phyloP scores from a whole-genome alignment of 2,888 invertebrate species.

The Eristalis tenax region DNA sequence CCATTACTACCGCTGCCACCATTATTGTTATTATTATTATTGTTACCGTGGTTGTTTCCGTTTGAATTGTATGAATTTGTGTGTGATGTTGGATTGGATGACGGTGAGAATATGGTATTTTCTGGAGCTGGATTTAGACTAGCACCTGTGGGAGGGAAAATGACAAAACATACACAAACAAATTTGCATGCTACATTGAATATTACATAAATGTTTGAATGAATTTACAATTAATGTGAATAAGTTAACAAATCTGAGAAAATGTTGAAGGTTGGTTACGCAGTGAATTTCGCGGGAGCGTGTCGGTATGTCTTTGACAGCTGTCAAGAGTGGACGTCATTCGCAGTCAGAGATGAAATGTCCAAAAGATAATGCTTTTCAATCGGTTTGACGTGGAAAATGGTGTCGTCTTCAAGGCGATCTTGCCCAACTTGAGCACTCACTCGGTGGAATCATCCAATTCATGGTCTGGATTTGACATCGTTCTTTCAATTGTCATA shows the following conservation, averaged over 20 bases:
- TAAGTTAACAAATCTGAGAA: neutral
- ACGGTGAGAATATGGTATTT: slow-evolving; percentile 77
- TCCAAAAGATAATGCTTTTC: too few relatives aligned
- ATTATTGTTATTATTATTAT: slow-evolving; percentile 70
- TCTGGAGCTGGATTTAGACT: slow-evolving; percentile 80
- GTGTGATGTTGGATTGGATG: slow-evolving; percentile 79
- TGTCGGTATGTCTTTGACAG: too few relatives aligned
- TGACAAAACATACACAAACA: slow-evolving; percentile 44
- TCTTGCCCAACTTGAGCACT: too few relatives aligned
- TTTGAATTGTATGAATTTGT: slow-evolving; percentile 76
- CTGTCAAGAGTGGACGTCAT: too few relatives aligned
- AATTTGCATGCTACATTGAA: slow-evolving; percentile 39
- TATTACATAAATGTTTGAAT: slow-evolving; percentile 23
- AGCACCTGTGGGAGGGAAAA: slow-evolving; percentile 77
- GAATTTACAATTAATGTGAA: neutral
- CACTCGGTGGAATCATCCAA: too few relatives aligned
- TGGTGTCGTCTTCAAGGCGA: too few relatives aligned
- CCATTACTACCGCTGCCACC: slow-evolving; percentile 67
- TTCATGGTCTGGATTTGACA: too few relatives aligned
- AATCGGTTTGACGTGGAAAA: too few relatives aligned
- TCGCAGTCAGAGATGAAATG: too few relatives aligned
- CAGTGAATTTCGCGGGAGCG: neutral
- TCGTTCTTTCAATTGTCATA: too few relatives aligned
- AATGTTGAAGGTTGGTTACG: too few relatives aligned
- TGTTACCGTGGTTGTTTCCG: slow-evolving; percentile 73